Conservation (phyloP, 1,140 invertebrate species). For the Zaprionus ornatus region DNA sequence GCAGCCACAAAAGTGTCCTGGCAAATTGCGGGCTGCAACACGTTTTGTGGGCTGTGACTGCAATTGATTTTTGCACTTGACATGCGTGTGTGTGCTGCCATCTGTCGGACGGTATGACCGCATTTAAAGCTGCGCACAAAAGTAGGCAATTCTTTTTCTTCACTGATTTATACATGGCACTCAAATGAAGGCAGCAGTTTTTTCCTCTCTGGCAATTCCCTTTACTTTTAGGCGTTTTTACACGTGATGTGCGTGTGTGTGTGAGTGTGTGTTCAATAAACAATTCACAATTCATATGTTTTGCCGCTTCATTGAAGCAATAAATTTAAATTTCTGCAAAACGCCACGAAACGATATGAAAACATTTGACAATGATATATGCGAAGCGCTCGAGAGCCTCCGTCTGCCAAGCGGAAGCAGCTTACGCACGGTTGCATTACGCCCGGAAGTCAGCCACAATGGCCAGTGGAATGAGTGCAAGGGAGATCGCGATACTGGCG, state of each 20-base stretch:
- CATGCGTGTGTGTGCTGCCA: neutral
- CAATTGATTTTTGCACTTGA: constrained; percentile 71
- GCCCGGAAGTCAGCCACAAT: constrained; percentile 59
- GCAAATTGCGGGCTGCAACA: constrained; percentile 67
- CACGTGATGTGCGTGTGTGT: neutral
- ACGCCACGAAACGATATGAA: constrained; percentile 51
- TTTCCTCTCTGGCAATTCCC: neutral
- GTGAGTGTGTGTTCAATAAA: constrained; percentile 41
- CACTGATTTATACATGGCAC: neutral
- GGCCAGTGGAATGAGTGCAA: neutral
- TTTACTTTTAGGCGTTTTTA: neutral
- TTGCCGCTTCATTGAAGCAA: constrained; percentile 69
- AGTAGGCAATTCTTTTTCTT: neutral
- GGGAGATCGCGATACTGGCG: neutral
- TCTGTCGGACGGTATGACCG: neutral
- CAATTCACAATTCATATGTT: constrained; percentile 54
- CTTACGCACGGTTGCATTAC: constrained; percentile 73
- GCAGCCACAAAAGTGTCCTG: constrained; percentile 65
- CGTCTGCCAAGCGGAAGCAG: constrained; percentile 64
- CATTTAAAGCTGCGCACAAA: constrained; percentile 2
- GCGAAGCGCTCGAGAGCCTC: constrained; percentile 48
- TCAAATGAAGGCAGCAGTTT: constrained; percentile 19
- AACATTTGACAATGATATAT: constrained; percentile 71
- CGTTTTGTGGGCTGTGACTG: constrained; percentile 56
- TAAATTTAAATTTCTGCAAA: constrained; percentile 69